Conservation (phyloP, 2,113 vertebrate species). For the Ptilonorhynchus violaceus region DNA sequence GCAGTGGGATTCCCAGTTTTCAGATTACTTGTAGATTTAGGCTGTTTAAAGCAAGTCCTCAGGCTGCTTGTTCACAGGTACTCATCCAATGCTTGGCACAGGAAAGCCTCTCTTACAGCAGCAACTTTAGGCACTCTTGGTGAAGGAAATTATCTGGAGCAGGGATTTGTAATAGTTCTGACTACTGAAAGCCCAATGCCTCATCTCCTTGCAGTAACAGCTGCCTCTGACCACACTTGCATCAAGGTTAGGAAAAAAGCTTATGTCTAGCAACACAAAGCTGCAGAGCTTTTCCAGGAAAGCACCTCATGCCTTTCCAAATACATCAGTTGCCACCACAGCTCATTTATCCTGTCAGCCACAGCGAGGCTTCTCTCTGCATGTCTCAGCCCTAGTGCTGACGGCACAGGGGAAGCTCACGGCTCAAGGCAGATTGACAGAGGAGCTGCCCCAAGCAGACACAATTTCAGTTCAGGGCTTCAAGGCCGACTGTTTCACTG, state of each 20-base stretch:
- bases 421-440: not conserved
- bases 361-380: fast-evolving
- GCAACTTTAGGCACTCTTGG: not conserved
- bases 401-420: not conserved
- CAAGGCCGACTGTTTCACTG: not conserved
- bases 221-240: not conserved
- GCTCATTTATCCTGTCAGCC: not conserved
- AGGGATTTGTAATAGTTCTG: not conserved
- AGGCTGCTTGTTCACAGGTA: not conserved
- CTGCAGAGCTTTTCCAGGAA: not conserved
- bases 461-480: not conserved
- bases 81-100: not conserved
- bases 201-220: not conserved
- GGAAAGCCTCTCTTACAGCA: not conserved
- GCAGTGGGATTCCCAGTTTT: not conserved
- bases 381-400: not conserved
- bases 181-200: not conserved
- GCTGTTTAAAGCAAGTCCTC: not conserved
- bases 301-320: not conserved
- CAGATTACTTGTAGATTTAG: not conserved
- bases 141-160: not conserved
- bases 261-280: not conserved
- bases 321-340: not conserved
- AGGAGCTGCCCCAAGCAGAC: not conserved
- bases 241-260: not conserved